These are phyloP conservation scores for Amblyteles armatorius DNA, from an alignment of 2,888 invertebrate genomes.

Conservation along the genomic window DNA sequence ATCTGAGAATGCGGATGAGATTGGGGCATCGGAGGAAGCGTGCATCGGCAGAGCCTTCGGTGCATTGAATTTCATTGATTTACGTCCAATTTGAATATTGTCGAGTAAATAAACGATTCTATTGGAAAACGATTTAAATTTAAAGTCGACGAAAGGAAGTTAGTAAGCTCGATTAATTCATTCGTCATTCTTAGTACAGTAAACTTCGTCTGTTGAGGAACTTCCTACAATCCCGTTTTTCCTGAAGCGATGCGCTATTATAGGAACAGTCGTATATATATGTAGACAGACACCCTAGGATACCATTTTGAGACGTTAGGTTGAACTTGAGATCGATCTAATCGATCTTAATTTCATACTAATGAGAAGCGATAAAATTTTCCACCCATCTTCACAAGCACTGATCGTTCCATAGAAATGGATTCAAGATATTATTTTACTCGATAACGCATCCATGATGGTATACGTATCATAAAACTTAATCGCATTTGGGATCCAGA, in stretches of 20 bases:
- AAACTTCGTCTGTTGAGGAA: neutral
- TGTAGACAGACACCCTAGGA: neutral
- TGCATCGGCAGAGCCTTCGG: neutral
- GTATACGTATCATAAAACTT: no score
- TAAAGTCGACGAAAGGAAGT: slow-evolving; percentile 9
- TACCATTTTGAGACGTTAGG: no score
- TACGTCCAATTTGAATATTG: slow-evolving; percentile 26
- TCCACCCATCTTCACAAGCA: no score
- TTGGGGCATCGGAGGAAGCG: neutral
- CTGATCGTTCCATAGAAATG: no score
- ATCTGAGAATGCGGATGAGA: slow-evolving; percentile 12
- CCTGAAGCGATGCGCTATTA: neutral
- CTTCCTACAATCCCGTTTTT: neutral
- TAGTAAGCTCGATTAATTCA: neutral
- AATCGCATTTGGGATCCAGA: no score
- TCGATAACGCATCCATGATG: no score
- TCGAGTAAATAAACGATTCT: slow-evolving; percentile 16
- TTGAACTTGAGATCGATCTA: no score
- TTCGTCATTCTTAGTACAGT: slow-evolving; percentile 1
- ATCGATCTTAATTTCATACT: no score
- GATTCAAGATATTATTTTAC: no score
- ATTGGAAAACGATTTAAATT: slow-evolving; percentile 20
- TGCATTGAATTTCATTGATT: slow-evolving; percentile 26
- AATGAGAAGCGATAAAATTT: no score
- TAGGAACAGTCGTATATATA: neutral